Conservation (phyloP, 2,888 invertebrate genomes). For the Phragmatobia fuliginosa region DNA sequence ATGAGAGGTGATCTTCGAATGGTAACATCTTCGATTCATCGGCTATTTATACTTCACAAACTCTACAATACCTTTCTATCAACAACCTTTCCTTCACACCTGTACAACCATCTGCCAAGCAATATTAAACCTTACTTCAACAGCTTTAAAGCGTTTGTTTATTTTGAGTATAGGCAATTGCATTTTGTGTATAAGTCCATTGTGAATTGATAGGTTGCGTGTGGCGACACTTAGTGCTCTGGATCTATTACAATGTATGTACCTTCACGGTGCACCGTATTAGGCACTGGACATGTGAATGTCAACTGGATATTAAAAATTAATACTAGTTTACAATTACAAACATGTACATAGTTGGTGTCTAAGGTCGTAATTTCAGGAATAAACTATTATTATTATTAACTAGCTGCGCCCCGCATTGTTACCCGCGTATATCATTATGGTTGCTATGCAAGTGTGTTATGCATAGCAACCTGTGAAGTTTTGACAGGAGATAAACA, state of each 20-base stretch:
- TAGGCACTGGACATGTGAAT: constrained; percentile 12
- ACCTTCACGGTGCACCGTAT: constrained; percentile 27
- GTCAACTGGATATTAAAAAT: neutral
- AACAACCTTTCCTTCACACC: constrained; percentile 37
- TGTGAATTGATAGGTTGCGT: constrained; percentile 41
- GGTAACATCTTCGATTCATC: constrained; percentile 56
- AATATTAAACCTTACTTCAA: constrained; percentile 27
- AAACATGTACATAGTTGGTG: no score
- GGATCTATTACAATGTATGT: constrained; percentile 37
- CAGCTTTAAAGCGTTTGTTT: constrained; percentile 10
- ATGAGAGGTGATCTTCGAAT: constrained; percentile 61
- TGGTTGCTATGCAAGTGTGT: no score
- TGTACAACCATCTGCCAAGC: constrained; percentile 1
- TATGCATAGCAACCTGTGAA: no score
- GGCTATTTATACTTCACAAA: constrained; percentile 71
- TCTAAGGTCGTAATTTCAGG: no score
- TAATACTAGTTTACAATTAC: neutral
- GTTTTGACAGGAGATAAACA: no score
- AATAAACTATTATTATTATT: no score
- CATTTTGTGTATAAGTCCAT: constrained; percentile 29
- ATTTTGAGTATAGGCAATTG: constrained; percentile 1
- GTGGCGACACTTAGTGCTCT: constrained; percentile 50
- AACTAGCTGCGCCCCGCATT: no score
- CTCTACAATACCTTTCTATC: constrained; percentile 56
- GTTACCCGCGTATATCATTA: no score